Conservation (phyloP, 2,113 vertebrate species). For the Toxostoma redivivum region DNA sequence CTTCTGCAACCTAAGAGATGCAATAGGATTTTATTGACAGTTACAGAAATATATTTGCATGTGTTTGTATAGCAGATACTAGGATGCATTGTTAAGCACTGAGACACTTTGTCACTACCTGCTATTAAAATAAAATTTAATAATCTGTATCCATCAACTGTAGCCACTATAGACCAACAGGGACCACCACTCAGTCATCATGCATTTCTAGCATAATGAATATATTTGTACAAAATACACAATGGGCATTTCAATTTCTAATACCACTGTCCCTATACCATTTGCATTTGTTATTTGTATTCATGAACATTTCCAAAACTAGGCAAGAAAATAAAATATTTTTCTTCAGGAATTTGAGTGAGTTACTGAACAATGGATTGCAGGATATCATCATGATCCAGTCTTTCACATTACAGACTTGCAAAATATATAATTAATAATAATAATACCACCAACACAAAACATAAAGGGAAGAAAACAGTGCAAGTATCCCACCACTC, state of each 20-base stretch:
- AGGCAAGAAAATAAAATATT: slow-evolving; percentile 24
- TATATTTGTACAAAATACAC: slow-evolving; percentile 11
- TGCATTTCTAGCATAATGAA: not conserved
- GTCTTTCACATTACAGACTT: slow-evolving; percentile 32
- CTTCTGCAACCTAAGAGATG: not conserved
- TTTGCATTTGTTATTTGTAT: slow-evolving; percentile 45
- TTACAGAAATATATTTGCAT: not conserved
- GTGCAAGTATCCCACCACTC: fast-evolving
- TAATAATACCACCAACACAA: not conserved
- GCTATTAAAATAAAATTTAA: slow-evolving; percentile 39
- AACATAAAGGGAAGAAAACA: not conserved
- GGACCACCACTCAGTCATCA: not conserved
- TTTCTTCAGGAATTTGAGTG: slow-evolving; percentile 36
- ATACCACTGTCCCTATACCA: not conserved
- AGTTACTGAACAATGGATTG: not conserved
- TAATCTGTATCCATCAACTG: slow-evolving; percentile 35
- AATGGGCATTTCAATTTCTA: not conserved
- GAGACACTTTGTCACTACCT: not conserved
- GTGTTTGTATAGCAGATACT: not conserved
- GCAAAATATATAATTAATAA: not conserved
- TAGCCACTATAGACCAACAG: not conserved
- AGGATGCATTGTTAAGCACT: not conserved
- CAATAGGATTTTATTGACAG: not conserved
- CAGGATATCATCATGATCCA: not conserved
- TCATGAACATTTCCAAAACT: slow-evolving; percentile 22